phyloP scores from a whole-genome alignment of 1,140 invertebrate species.

The Aricia agestis region DNA sequence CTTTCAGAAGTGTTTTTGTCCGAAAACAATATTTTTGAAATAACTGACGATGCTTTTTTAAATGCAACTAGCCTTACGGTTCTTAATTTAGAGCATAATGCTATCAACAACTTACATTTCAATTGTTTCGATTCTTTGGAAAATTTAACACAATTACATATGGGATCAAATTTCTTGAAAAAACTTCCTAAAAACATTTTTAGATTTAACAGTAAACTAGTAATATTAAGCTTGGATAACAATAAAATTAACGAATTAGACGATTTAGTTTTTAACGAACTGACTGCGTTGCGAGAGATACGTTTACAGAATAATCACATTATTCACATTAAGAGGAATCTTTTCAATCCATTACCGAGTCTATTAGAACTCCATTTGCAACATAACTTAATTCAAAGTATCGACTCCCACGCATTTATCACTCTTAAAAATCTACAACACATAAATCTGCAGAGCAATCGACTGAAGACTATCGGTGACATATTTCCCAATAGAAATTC shows the following conservation, averaged over 20 bases:
- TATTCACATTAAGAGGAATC: slow-evolving; percentile 82
- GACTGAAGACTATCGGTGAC: slow-evolving; percentile 85
- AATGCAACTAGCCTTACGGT: slow-evolving; percentile 86
- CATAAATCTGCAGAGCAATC: slow-evolving; percentile 91
- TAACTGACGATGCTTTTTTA: slow-evolving; percentile 87
- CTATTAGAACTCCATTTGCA: slow-evolving; percentile 91
- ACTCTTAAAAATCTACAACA: slow-evolving; percentile 90
- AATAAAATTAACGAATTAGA: slow-evolving; percentile 91
- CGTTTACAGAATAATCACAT: slow-evolving; percentile 91
- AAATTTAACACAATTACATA: slow-evolving; percentile 88
- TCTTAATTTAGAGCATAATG: slow-evolving; percentile 92
- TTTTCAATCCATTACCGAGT: slow-evolving; percentile 87
- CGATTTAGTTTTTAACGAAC: slow-evolving; percentile 86
- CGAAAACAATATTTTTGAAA: slow-evolving; percentile 92
- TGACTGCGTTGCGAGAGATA: slow-evolving; percentile 86
- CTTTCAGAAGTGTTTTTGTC: slow-evolving; percentile 89
- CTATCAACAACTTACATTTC: slow-evolving; percentile 85
- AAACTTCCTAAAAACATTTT: slow-evolving; percentile 85
- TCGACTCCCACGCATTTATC: slow-evolving; percentile 89
- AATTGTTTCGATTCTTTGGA: slow-evolving; percentile 83
- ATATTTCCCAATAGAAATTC: slow-evolving; percentile 85
- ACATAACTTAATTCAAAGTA: slow-evolving; percentile 88
- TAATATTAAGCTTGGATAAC: slow-evolving; percentile 91
- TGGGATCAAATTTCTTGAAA: slow-evolving; percentile 91
- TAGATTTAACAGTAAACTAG: slow-evolving; percentile 83